A percentile compares a stretch with the other conserved stretches of the same genome.
Evolutionary conservation across 64 coral and sea anemone species (phyloP).

Genomic region (Astreopora myriophthalma): DNA sequence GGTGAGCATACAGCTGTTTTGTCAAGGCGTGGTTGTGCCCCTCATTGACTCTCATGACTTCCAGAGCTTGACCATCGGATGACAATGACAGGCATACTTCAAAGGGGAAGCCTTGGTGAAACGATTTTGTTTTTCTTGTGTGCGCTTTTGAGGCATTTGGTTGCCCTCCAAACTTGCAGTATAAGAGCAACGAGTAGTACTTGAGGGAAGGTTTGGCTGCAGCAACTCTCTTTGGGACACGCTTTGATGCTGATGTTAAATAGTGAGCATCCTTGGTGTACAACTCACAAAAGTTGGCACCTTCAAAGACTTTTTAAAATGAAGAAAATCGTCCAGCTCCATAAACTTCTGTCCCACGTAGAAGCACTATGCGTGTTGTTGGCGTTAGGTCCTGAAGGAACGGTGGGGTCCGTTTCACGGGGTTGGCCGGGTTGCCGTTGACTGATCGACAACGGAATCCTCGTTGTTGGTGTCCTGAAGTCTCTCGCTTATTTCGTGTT

Average conservation of each 20-base stretch:
- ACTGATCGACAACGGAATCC: background rate
- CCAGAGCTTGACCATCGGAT: background rate
- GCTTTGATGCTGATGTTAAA: background rate
- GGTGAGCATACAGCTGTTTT: background rate
- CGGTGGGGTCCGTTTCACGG: background rate
- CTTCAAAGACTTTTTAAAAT: background rate
- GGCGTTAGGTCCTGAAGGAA: background rate
- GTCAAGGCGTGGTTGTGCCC: conserved; percentile 15
- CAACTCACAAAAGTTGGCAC: background rate
- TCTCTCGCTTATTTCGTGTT: background rate
- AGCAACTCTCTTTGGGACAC: background rate
- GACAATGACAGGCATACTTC: conserved; percentile 38
- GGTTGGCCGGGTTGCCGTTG: background rate
- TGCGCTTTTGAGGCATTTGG: background rate
- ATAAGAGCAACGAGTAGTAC: background rate
- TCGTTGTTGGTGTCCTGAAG: background rate
- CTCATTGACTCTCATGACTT: background rate
- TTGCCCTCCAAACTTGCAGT: background rate
- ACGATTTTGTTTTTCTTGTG: conserved; percentile 20
- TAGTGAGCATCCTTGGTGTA: background rate
- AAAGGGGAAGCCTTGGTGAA: conserved; percentile 38
- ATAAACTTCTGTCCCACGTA: background rate
- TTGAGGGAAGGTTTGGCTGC: background rate
- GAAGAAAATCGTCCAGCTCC: background rate
- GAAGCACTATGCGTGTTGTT: background rate